These are phyloP conservation scores for Brachionus calyciflorus DNA, from an alignment of 1,140 invertebrate genomes.

Conservation along the genomic window DNA sequence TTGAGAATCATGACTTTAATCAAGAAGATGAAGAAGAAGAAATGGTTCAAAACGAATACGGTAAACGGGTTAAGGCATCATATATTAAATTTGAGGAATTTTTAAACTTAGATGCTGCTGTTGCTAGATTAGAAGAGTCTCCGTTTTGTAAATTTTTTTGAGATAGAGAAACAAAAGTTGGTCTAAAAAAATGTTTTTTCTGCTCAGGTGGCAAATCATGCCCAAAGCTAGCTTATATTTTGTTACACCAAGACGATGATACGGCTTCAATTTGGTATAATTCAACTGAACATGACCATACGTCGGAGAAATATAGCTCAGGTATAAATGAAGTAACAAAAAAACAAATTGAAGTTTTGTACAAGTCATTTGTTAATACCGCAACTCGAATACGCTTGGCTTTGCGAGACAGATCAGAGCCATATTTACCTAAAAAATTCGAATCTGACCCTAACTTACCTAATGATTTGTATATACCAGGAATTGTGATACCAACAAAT, in stretches of 20 bases:
- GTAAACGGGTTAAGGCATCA: neutral
- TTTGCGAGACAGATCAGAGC: slow-evolving; percentile 1
- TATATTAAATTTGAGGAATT: neutral
- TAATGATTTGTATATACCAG: neutral
- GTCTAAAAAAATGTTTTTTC: neutral
- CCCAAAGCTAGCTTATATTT: neutral
- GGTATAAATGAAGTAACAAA: slow-evolving; percentile 14
- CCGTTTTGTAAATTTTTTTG: neutral
- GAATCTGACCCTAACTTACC: neutral
- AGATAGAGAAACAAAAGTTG: slow-evolving; percentile 8
- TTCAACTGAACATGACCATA: neutral
- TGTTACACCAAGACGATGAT: neutral
- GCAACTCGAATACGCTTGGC: neutral
- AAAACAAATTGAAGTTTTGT: slow-evolving; percentile 8
- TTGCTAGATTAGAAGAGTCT: neutral
- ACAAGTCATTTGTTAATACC: neutral
- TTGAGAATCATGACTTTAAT: neutral
- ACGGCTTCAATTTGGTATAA: neutral
- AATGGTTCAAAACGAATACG: neutral
- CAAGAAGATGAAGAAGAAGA: neutral
- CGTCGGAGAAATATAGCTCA: neutral
- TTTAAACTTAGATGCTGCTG: neutral
- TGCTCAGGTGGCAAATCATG: neutral
- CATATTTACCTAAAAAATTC: neutral
- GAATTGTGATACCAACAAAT: neutral